These are phyloP conservation scores for Drosophila flavopinicola DNA, from an alignment of 2,888 invertebrate genomes.

Conservation along the genomic window DNA sequence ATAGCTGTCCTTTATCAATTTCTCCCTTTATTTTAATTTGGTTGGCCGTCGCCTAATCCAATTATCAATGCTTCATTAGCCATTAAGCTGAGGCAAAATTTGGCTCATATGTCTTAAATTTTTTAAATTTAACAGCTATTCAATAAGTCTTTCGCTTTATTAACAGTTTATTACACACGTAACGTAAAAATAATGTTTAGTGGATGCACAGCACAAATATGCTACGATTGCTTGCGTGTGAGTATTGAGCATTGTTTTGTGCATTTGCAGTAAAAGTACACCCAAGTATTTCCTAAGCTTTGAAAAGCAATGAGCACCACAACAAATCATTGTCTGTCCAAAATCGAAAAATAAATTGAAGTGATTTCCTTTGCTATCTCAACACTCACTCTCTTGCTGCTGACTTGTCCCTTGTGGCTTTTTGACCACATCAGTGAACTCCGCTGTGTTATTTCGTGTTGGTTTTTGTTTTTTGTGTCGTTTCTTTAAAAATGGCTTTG, in stretches of 20 bases:
- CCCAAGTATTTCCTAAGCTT: slow-evolving; percentile 44
- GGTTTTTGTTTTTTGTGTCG: slow-evolving; percentile 23
- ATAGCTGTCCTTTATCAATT: slow-evolving; percentile 47
- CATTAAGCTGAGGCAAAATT: slow-evolving; percentile 31
- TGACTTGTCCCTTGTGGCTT: slow-evolving; percentile 44
- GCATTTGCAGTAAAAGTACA: slow-evolving; percentile 56
- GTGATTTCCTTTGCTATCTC: slow-evolving; percentile 57
- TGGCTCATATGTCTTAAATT: slow-evolving; percentile 29
- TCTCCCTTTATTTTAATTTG: slow-evolving; percentile 7
- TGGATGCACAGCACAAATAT: slow-evolving; percentile 28
- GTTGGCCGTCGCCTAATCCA: slow-evolving; percentile 38
- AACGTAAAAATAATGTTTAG: slow-evolving; percentile 48
- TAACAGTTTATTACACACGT: slow-evolving; percentile 34
- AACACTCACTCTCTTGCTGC: slow-evolving; percentile 6
- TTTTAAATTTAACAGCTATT: slow-evolving; percentile 16
- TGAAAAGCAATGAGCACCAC: slow-evolving; percentile 30
- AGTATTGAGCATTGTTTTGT: slow-evolving; percentile 41
- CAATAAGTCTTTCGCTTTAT: slow-evolving; percentile 39
- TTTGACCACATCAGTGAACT: slow-evolving; percentile 39
- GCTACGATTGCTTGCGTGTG: slow-evolving; percentile 7
- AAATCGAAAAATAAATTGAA: slow-evolving; percentile 78
- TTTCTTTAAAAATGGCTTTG: slow-evolving; percentile 72
- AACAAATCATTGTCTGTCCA: slow-evolving; percentile 62
- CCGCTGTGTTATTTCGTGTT: slow-evolving; percentile 3
- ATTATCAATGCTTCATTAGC: slow-evolving; percentile 59